Conservation (phyloP, 2,797 vertebrate species). For the Gila robusta region DNA sequence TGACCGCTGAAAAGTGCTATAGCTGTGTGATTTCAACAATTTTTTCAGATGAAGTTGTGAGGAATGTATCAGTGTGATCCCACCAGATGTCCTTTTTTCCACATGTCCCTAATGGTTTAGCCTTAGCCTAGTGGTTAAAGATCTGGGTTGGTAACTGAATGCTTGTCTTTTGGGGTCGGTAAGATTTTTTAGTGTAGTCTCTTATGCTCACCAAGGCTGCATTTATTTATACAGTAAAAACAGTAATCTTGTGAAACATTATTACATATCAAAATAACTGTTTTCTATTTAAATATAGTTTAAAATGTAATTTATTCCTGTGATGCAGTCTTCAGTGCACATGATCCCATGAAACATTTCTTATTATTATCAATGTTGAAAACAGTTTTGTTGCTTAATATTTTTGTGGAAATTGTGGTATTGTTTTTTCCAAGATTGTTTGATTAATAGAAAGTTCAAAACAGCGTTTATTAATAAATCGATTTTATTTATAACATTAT, state of each 20-base stretch:
- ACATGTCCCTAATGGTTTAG: background rate
- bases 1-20: background rate
- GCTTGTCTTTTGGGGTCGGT: background rate
- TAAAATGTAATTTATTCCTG: background rate
- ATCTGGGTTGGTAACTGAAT: background rate
- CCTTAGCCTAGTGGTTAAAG: background rate
- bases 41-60: background rate
- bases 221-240: background rate
- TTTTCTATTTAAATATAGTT: no score
- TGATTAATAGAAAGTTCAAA: background rate
- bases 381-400: background rate
- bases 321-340: background rate
- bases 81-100: background rate
- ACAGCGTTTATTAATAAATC: background rate
- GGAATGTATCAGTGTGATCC: background rate
- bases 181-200: background rate
- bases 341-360: background rate
- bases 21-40: conserved; percentile 1
- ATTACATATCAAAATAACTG: background rate
- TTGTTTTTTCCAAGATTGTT: background rate
- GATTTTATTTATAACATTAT: background rate
- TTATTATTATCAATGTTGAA: background rate
- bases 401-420: background rate
- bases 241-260: background rate
- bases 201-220: background rate